Base-by-base conservation (phyloP, 2,113 vertebrate genomes). In the Lepisosteus oculatus region DNA sequence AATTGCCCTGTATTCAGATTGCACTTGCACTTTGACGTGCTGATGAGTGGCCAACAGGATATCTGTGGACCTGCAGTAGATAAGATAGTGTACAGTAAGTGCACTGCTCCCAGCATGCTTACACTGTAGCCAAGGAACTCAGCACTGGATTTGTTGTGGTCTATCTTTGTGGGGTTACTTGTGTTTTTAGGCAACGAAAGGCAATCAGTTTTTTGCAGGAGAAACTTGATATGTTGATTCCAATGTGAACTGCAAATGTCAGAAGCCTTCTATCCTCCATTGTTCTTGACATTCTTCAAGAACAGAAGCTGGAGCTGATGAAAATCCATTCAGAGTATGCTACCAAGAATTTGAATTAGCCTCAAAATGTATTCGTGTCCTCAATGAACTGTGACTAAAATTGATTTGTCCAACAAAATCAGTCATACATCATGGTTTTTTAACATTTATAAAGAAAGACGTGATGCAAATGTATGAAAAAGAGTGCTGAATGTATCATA, bases 41-140 rank as follows among this genome's bases (percentile, higher is more conserved):
- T 43, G 61, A 17, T 14, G 15, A 61, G 42, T 43, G 17, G 41
- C 29, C 70, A 57, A 42, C 8, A 11, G 29, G 45, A 59, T 17
- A n/a, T 14, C 54, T 62, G 56, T 4, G 29, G 3, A 51, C 7
- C 63, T 2, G 14, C 4, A 7, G 5, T 15, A 14, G 57, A 72
- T 63, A 68, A 67, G 72, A 73, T 65, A 43, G 45, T 43, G 15
- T 45, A 67, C 71, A 68, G 65, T 62, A 6, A 54, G 41, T 51
- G 55, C 44, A 65, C 64, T 74, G 43, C 43, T 11, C 4, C 55
- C n/a, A 2, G 0, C 9, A 57, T 65, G n/a, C 12, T 42, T 43
- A 14, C 8, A 5, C 43, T 5, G 42, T 47, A 5, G 12, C 8
- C 6, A 15, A 14, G 62, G 61, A 47, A 47, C 15, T 61, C 29